Conservation (phyloP, 2,888 invertebrate species). For the Drosophila borealis region DNA sequence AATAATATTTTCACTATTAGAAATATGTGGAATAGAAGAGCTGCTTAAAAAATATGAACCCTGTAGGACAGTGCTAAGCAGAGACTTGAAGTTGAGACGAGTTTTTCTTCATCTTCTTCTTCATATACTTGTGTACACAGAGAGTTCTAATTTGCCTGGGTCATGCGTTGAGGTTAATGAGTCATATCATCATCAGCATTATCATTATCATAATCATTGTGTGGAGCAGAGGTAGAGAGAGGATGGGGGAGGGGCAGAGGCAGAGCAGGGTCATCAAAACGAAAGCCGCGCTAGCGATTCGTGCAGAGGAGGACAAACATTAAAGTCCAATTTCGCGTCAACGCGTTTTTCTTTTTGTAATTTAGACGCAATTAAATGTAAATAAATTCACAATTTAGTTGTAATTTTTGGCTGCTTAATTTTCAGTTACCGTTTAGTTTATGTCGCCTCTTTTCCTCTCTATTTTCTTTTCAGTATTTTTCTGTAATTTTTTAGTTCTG, state of each 20-base stretch:
- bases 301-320: slow-evolving; percentile 38
- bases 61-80: slow-evolving; percentile 39
- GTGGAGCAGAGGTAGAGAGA: background rate
- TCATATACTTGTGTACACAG: slow-evolving; percentile 45
- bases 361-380: slow-evolving; percentile 77
- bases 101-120: slow-evolving; percentile 32
- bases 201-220: slow-evolving; percentile 42
- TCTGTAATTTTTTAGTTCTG: background rate
- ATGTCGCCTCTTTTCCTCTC: slow-evolving; percentile 15
- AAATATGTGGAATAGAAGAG: background rate
- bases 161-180: slow-evolving; percentile 79
- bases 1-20: too few relatives aligned
- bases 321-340: slow-evolving; percentile 48
- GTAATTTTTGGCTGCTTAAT: slow-evolving; percentile 56
- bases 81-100: slow-evolving; percentile 47
- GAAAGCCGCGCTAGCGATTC: slow-evolving; percentile 39
- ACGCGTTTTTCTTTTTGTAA: slow-evolving; percentile 52
- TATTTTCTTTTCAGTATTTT: slow-evolving; percentile 20
- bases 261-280: slow-evolving; percentile 41
- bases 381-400: slow-evolving; percentile 79
- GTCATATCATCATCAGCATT: slow-evolving; percentile 77
- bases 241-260: background rate
- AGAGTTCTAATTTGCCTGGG: slow-evolving; percentile 78
- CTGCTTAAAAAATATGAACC: background rate
- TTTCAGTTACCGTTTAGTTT: slow-evolving; percentile 53